These are phyloP conservation scores for Sula dactylatra DNA, from an alignment of 2,113 vertebrate species.

Conservation along the genomic window DNA sequence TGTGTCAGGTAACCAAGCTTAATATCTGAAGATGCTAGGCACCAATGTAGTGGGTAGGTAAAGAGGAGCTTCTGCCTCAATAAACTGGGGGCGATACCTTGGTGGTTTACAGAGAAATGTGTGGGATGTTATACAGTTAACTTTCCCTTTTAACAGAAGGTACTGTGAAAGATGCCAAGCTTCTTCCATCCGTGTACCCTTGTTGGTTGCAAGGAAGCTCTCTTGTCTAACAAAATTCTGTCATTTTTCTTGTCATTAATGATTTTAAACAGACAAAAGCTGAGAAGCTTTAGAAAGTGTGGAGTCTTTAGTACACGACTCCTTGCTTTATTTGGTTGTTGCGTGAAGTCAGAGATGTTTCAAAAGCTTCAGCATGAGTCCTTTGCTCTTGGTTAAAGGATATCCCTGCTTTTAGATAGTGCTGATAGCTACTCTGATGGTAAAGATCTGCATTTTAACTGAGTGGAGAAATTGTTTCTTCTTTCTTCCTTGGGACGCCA, in stretches of 20 bases:
- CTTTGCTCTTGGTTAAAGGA: neutral
- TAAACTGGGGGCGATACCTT: neutral
- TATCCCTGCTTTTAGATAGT: neutral
- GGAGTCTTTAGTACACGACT: neutral
- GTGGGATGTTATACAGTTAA: neutral
- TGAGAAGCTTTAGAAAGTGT: neutral
- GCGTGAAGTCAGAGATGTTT: neutral
- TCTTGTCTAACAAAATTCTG: neutral
- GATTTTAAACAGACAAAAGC: neutral
- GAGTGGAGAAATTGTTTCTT: neutral
- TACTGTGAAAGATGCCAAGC: neutral
- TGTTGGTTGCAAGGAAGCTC: neutral
- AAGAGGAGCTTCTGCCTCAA: neutral
- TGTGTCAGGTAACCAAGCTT: neutral
- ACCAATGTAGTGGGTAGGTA: neutral
- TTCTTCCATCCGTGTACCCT: accelerated
- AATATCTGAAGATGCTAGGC: neutral
- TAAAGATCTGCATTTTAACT: neutral
- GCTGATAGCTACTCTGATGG: neutral
- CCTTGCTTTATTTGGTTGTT: neutral
- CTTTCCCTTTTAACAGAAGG: neutral
- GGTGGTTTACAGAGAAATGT: neutral
- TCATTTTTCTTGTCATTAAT: neutral
- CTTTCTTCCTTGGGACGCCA: neutral
- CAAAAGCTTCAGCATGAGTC: neutral